Evolutionary conservation across 2,888 invertebrate species (phyloP).

Genomic region (Eupeodes latifasciatus): DNA sequence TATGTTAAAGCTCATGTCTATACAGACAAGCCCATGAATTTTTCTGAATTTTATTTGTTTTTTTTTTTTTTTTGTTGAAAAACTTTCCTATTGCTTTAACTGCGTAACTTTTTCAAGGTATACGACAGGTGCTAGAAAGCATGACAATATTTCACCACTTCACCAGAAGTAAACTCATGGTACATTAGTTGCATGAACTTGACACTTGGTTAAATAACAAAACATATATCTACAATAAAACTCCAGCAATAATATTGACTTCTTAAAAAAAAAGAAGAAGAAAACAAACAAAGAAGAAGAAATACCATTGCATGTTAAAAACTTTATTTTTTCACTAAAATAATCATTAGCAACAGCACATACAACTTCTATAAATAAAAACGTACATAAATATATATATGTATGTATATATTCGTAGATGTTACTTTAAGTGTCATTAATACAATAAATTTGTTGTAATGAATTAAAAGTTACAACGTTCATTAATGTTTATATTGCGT

Average conservation of each 20-base stretch:
- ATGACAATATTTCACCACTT: too few relatives aligned
- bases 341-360: not conserved
- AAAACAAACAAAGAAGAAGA: not conserved
- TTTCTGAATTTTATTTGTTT: too few relatives aligned
- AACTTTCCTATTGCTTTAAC: too few relatives aligned
- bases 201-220: not conserved
- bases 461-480: slow-evolving; percentile 49
- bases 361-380: not conserved
- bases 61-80: too few relatives aligned
- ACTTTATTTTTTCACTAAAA: slow-evolving; percentile 2
- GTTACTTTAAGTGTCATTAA: slow-evolving; percentile 60
- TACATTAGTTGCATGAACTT: not conserved
- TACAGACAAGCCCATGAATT: too few relatives aligned
- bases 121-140: too few relatives aligned
- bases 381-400: too few relatives aligned
- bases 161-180: too few relatives aligned
- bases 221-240: not conserved
- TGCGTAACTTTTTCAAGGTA: too few relatives aligned
- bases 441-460: slow-evolving; percentile 59
- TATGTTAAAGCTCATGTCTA: too few relatives aligned
- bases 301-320: slow-evolving; percentile 20
- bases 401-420: not conserved
- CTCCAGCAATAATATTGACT: not conserved
- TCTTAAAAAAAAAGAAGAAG: not conserved
- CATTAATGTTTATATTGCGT: slow-evolving; percentile 61